Evolutionary conservation across 2,888 invertebrate species (phyloP).

Genomic region (Campoletis raptor): DNA sequence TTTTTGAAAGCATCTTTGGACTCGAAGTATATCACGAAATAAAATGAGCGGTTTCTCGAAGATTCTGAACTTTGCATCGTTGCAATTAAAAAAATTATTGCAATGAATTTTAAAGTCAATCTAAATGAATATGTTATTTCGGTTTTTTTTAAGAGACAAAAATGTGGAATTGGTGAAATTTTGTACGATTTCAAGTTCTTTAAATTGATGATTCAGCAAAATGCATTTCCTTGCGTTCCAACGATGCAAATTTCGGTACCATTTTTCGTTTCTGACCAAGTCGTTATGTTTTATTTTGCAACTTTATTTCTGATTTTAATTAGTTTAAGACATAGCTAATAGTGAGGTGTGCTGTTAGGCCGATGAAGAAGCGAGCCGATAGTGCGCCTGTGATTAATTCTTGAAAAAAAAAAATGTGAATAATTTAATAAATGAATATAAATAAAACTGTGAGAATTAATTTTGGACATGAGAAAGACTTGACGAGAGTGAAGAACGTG

Average conservation of each 20-base stretch:
- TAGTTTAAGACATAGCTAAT: neutral
- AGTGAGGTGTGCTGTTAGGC: neutral
- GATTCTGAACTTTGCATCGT: neutral
- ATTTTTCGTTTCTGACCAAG: conserved; percentile 1
- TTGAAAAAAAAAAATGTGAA: neutral
- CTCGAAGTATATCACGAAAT: neutral
- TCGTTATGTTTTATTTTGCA: neutral
- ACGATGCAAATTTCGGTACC: neutral
- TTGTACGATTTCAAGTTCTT: neutral
- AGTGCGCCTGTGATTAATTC: neutral
- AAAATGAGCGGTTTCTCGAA: neutral
- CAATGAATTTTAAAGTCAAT: neutral
- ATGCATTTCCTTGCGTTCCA: neutral
- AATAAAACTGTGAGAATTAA: neutral
- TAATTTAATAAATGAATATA: neutral
- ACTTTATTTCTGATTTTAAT: neutral
- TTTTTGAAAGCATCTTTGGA: conserved; percentile 24
- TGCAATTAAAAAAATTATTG: neutral
- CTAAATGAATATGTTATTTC: neutral
- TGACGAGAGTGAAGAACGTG: neutral
- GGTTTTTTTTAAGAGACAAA: neutral
- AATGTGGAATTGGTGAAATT: neutral
- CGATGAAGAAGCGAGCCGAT: neutral
- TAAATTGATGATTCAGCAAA: neutral
- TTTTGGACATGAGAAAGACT: neutral